Base-by-base conservation (phyloP, 1,140 invertebrate genomes). In the Temnothorax nylanderi region DNA sequence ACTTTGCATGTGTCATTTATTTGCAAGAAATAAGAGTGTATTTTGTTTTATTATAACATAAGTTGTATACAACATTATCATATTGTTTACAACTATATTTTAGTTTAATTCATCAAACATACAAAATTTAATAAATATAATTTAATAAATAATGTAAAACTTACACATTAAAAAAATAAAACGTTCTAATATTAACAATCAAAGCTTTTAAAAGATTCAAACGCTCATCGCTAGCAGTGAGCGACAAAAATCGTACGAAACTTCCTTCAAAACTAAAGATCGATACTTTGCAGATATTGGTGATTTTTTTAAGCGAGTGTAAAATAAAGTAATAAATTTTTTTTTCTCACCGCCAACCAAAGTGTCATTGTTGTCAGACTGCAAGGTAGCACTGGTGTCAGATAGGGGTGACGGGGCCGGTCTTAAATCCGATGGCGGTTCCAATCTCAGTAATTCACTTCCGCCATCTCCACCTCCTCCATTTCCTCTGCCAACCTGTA, bases 331-430 rank as follows among this genome's bases (percentile, higher is more conserved):
- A n/a, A 37, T 47, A 37, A 2, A 49, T 8, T 34, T 26, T 49
- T 49, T 18, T 18, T 54, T n/a, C 86, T 90, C 58, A 94, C 94
- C 93, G 88, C 92, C 93, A 32, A 91, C 89, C 37, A 93, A 92
- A 56, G 92, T 91, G 82, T 94, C 94, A 90, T 93, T 94, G 90
- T 94, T 94, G 87, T 94, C 94, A 65, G 94, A 94, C 74, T 91
- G 93, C 49, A 94, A 80, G 60, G 93, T 93, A 47, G 87, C 67
- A 75, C 94, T 94, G 49, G 91, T 94, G 41, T 94, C 94, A 67
- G 94, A 94, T 69, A 94, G 84, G 11, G 94, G 94, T 74, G 94
- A 94, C 54, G 93, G 92, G 13, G 91, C 87, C 34, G 94, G 93
- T 77, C 90, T 94, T 84, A 92, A 92, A 82, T 94, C 94, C 77